phyloP scores from a whole-genome alignment of 2,113 vertebrate genomes.

The Channa maculata region DNA sequence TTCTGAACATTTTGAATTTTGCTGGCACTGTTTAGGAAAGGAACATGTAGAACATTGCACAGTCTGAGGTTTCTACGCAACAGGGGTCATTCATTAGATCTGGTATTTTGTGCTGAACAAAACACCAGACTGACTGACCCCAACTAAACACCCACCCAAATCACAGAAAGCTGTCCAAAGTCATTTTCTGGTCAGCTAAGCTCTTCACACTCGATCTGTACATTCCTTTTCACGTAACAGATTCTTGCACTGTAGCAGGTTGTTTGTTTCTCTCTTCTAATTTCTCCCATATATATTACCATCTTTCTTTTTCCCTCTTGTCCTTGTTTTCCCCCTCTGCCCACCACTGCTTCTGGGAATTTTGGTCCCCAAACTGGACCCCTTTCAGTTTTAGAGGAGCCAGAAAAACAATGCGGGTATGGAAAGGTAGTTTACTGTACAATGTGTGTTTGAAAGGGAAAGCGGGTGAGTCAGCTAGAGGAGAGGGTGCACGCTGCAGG shows the following conservation, averaged over 20 bases:
- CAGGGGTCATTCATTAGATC: constrained; percentile 54
- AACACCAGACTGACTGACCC: constrained; percentile 65
- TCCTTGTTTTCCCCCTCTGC: constrained; percentile 21
- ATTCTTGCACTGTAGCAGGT: background rate
- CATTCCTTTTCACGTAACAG: background rate
- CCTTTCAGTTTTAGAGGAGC: background rate
- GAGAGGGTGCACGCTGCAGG: too few species aligned
- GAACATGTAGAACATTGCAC: constrained; percentile 26
- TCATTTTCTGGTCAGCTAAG: constrained; percentile 56
- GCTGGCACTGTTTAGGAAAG: constrained; percentile 13
- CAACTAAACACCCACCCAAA: constrained; percentile 39
- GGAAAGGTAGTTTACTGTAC: too few species aligned
- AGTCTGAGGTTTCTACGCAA: constrained; percentile 28
- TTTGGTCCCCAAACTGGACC: constrained; percentile 50
- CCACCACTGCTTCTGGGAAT: constrained; percentile 23
- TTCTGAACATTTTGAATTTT: background rate
- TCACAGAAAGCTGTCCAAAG: constrained; percentile 35
- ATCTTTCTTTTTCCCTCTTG: constrained; percentile 1
- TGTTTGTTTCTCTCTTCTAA: too few species aligned
- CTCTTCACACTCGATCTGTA: constrained; percentile 3
- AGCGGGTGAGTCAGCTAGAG: too few species aligned
- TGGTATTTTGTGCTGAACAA: constrained; percentile 57
- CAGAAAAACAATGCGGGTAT: too few species aligned
- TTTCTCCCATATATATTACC: background rate
- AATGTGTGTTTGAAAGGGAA: too few species aligned